Evolutionary conservation across 2,888 invertebrate genomes (phyloP).

Genomic region (Cheilosia impressa): DNA sequence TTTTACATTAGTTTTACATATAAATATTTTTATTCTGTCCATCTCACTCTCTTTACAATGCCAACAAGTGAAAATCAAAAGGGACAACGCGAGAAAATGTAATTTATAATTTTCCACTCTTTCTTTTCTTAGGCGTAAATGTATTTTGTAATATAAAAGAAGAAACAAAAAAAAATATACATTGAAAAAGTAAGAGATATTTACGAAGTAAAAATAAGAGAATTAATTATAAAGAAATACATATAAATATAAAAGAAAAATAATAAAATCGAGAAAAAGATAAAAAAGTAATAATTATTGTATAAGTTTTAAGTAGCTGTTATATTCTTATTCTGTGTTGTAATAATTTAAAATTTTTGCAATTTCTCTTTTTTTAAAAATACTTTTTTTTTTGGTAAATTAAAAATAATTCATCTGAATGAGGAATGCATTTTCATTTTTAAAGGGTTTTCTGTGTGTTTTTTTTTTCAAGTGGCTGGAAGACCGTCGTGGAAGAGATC

Average conservation of each 20-base stretch:
- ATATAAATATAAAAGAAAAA: conserved; percentile 76
- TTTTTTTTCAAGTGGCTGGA: no score
- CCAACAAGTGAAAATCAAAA: conserved; percentile 50
- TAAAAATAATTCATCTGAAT: conserved; percentile 75
- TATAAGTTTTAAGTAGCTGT: conserved; percentile 75
- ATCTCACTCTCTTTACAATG: conserved; percentile 62
- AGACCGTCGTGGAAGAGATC: no score
- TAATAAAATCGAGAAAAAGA: conserved; percentile 37
- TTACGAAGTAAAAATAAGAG: conserved; percentile 54
- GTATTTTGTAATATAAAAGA: conserved; percentile 75
- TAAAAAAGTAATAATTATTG: conserved; percentile 61
- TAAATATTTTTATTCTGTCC: conserved; percentile 64
- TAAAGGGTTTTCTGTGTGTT: not conserved
- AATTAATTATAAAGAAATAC: conserved; percentile 60
- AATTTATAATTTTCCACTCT: conserved; percentile 56
- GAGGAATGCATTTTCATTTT: conserved; percentile 46
- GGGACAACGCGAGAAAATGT: conserved; percentile 52
- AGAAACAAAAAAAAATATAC: conserved; percentile 59
- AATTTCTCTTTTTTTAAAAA: conserved; percentile 71
- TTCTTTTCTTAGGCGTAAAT: conserved; percentile 72
- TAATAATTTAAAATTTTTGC: conserved; percentile 75
- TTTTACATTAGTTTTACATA: conserved; percentile 9
- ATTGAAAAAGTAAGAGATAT: conserved; percentile 69
- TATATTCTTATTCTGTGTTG: conserved; percentile 75
- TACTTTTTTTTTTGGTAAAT: conserved; percentile 70